phyloP scores from a whole-genome alignment of 2,113 vertebrate genomes.

The Chaetura pelagica region DNA sequence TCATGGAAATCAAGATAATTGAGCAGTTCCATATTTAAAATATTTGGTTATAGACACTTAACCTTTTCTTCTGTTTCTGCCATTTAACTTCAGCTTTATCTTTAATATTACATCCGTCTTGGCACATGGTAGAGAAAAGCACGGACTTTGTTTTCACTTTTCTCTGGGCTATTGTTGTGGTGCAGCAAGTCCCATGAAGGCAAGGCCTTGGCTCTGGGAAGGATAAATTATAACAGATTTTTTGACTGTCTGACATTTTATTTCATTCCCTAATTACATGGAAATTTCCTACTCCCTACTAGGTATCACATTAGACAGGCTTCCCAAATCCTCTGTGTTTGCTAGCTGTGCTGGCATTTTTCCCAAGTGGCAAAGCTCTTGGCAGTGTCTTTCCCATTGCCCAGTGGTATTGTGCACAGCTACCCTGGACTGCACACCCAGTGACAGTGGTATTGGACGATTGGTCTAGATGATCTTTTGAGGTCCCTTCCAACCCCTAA shows the following conservation, averaged over 20 bases:
- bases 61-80: background rate
- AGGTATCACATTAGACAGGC: background rate
- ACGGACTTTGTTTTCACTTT: background rate
- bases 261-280: background rate
- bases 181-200: background rate
- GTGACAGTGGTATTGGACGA: background rate
- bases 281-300: background rate
- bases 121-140: background rate
- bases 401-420: background rate
- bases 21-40: background rate
- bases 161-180: background rate
- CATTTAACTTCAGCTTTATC: background rate
- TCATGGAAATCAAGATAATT: background rate
- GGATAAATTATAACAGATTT: background rate
- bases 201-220: background rate
- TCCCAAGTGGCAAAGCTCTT: background rate
- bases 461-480: too few species aligned
- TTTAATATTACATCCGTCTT: background rate
- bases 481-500: too few species aligned
- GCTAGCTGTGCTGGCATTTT: background rate
- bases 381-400: background rate
- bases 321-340: background rate
- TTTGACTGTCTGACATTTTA: background rate
- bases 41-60: background rate
- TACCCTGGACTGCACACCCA: background rate